These are phyloP conservation scores for Melanogrammus aeglefinus DNA, from an alignment of 2,797 vertebrate species.

Conservation along the genomic window DNA sequence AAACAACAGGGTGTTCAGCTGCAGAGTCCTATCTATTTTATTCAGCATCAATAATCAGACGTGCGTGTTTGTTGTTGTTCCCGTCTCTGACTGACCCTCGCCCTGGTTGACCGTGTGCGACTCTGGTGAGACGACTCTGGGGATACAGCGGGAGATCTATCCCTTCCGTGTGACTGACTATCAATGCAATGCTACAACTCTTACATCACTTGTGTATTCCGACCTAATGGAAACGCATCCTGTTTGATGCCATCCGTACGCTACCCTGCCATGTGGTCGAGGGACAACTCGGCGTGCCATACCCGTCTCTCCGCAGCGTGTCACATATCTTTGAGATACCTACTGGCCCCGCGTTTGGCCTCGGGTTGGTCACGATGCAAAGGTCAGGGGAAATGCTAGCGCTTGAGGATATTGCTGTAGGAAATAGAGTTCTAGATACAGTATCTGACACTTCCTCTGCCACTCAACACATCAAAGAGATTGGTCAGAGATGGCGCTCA, in stretches of 20 bases:
- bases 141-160: neutral
- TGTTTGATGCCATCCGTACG: neutral
- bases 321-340: neutral
- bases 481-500: neutral
- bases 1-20: constrained; percentile 54
- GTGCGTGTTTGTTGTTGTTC: neutral
- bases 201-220: neutral
- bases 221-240: neutral
- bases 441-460: neutral
- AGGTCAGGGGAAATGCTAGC: neutral
- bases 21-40: constrained; percentile 7
- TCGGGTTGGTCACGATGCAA: neutral
- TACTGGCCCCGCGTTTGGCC: neutral
- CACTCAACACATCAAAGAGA: neutral
- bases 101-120: neutral
- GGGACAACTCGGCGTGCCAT: neutral
- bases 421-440: neutral
- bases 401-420: neutral
- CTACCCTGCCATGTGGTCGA: neutral
- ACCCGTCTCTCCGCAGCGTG: no score
- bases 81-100: neutral
- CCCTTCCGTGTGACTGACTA: neutral
- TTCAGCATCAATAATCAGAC: neutral
- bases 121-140: neutral
- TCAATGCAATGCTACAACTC: no score